Evolutionary conservation across 1,140 invertebrate genomes (phyloP).

Genomic region (Zaprionus inermis): DNA sequence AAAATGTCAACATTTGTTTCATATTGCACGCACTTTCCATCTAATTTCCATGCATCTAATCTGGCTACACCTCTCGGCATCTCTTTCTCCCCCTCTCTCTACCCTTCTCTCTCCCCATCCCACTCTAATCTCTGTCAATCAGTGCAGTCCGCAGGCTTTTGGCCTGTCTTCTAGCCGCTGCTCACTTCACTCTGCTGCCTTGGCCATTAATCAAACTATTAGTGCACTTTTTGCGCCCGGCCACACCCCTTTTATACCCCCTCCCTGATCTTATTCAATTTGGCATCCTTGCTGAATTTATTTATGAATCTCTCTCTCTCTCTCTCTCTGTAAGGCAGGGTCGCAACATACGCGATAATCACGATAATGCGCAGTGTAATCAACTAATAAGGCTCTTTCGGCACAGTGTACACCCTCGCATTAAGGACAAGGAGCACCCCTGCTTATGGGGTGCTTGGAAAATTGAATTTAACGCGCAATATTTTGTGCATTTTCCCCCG

Average conservation of each 20-base stretch:
- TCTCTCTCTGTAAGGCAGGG: no score
- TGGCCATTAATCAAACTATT: slow-evolving; percentile 84
- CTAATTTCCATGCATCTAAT: slow-evolving; percentile 64
- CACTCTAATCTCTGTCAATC: slow-evolving; percentile 7
- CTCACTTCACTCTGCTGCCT: slow-evolving; percentile 54
- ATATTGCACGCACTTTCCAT: slow-evolving; percentile 62
- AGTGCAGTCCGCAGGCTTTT: slow-evolving; percentile 42
- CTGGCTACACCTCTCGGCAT: slow-evolving; percentile 62
- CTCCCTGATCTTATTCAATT: slow-evolving; percentile 34
- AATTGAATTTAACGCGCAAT: slow-evolving; percentile 84
- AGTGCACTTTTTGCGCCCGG: slow-evolving; percentile 47
- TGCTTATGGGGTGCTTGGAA: slow-evolving; percentile 50
- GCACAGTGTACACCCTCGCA: slow-evolving; percentile 55
- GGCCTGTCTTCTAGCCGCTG: slow-evolving; percentile 19
- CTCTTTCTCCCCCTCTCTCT: neutral
- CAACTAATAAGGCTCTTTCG: slow-evolving; percentile 84
- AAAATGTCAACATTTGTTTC: slow-evolving; percentile 76
- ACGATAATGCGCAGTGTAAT: slow-evolving; percentile 84
- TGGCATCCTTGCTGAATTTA: slow-evolving; percentile 43
- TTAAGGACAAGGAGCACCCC: slow-evolving; percentile 10
- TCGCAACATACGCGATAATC: slow-evolving; percentile 78
- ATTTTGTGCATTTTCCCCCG: slow-evolving; percentile 77
- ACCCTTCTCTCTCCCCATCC: neutral
- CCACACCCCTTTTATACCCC: slow-evolving; percentile 56
- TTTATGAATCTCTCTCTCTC: slow-evolving; percentile 61